These are phyloP conservation scores for Cyclina sinensis DNA, from an alignment of 1,140 invertebrate genomes.

Conservation along the genomic window DNA sequence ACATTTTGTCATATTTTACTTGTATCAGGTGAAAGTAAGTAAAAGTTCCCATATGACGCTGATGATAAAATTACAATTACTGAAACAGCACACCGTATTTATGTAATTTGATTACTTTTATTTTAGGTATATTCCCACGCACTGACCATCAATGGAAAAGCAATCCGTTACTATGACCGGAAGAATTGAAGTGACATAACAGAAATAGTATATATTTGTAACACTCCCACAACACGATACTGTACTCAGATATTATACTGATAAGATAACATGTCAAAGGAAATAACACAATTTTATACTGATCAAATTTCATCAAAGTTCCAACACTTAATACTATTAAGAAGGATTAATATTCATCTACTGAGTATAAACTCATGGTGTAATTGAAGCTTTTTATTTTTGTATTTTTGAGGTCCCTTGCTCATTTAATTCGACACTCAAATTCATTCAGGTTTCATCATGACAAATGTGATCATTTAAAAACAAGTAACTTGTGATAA, in stretches of 20 bases:
- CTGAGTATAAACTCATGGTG: too few species aligned
- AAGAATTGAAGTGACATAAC: background rate
- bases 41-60: background rate
- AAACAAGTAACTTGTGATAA: too few species aligned
- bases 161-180: slow-evolving; percentile 13
- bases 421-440: too few species aligned
- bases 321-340: too few species aligned
- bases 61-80: background rate
- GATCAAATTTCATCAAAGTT: slow-evolving; percentile 9
- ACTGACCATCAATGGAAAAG: background rate
- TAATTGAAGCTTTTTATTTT: too few species aligned
- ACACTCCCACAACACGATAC: slow-evolving; percentile 5
- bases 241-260: too few species aligned
- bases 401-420: too few species aligned
- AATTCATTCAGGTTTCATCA: too few species aligned
- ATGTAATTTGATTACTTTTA: background rate
- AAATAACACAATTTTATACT: background rate
- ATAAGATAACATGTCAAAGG: background rate
- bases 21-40: background rate
- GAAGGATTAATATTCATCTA: too few species aligned
- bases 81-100: background rate
- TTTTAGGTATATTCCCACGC: background rate
- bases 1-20: background rate
- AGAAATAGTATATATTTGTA: slow-evolving; percentile 11
- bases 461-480: too few species aligned